Evolutionary conservation across 2,113 vertebrate species (phyloP).

Genomic region (Seriola aureovittata): DNA sequence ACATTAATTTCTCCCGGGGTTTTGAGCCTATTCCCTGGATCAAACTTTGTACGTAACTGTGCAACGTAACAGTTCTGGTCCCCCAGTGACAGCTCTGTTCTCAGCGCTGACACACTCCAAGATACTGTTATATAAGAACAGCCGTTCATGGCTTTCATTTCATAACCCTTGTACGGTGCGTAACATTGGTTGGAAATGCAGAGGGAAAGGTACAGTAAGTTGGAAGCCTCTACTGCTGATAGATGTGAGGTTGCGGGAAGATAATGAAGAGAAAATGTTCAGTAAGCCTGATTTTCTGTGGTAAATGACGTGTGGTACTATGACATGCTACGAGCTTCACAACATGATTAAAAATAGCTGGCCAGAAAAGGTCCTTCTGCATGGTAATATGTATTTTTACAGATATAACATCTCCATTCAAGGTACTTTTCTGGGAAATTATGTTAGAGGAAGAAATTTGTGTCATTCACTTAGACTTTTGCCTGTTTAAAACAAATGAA

Average conservation of each 20-base stretch:
- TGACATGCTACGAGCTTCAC: neutral
- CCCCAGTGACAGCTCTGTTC: constrained; percentile 28
- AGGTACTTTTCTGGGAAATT: no score
- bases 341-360: neutral
- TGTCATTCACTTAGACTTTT: neutral
- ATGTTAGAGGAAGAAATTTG: neutral
- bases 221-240: constrained; percentile 10
- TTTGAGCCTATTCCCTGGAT: constrained; percentile 44
- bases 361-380: neutral
- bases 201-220: constrained; percentile 31
- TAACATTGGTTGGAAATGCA: constrained; percentile 24
- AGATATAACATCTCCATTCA: neutral
- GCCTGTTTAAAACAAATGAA: neutral
- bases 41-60: constrained; percentile 69
- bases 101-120: constrained; percentile 62
- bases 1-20: constrained; percentile 37
- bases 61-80: constrained; percentile 46
- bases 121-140: constrained; percentile 64
- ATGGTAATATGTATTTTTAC: neutral
- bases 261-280: constrained; percentile 20
- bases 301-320: neutral
- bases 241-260: constrained; percentile 1
- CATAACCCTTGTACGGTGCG: constrained; percentile 43
- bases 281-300: neutral
- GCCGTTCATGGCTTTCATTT: constrained; percentile 44